Evolutionary conservation across 2,888 invertebrate species (phyloP).

Genomic region (Trichacis sp.): DNA sequence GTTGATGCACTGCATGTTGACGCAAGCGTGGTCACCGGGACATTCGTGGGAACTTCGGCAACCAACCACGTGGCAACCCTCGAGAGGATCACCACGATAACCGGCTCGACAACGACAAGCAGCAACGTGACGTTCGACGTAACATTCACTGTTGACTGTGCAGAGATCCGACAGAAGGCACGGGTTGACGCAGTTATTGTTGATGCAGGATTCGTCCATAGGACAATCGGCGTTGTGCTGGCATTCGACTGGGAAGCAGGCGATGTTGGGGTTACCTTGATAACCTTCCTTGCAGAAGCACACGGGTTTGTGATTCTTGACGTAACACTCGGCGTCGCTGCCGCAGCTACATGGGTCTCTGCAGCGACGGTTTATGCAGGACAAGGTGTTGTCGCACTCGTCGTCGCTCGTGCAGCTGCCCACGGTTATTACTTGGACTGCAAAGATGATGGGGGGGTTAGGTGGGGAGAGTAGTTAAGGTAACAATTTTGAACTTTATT

Average conservation of each 20-base stretch:
- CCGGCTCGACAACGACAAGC: conserved; percentile 86
- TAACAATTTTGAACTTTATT: too few species aligned
- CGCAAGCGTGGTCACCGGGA: conserved; percentile 85
- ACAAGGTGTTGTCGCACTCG: conserved; percentile 83
- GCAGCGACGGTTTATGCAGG: conserved; percentile 88
- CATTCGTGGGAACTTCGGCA: conserved; percentile 91
- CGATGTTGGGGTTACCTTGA: conserved; percentile 87
- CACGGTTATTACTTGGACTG: conserved; percentile 71
- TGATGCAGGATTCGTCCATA: conserved; percentile 84
- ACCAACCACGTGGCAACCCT: conserved; percentile 82
- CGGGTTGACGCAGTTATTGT: conserved; percentile 87
- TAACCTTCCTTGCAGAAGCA: conserved; percentile 88
- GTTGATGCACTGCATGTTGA: conserved; percentile 86
- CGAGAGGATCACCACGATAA: conserved; percentile 81
- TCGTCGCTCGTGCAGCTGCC: conserved; percentile 83
- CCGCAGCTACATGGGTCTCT: conserved; percentile 91
- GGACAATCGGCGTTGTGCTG: conserved; percentile 86
- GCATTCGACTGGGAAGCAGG: conserved; percentile 86
- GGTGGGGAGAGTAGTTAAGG: too few species aligned
- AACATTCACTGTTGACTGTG: conserved; percentile 86
- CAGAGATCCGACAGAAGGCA: conserved; percentile 85
- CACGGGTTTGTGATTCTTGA: conserved; percentile 86
- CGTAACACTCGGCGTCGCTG: conserved; percentile 83
- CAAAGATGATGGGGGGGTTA: conserved; percentile 59
- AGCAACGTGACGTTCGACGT: conserved; percentile 78